Base-by-base conservation (phyloP, 2,888 invertebrate genomes). In the Parapristionchus giblindavisi region DNA sequence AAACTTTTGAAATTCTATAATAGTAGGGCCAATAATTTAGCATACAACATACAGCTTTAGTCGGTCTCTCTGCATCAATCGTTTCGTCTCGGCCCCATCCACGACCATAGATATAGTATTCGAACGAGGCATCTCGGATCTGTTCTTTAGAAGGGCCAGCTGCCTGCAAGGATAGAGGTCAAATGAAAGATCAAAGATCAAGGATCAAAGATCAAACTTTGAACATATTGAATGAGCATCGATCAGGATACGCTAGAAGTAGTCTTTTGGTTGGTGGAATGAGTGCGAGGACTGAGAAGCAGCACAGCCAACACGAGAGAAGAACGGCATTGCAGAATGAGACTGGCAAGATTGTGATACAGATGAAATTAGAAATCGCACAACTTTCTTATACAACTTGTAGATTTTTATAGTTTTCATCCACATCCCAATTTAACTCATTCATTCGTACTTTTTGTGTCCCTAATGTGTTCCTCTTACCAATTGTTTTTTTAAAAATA, bases 171-270 rank as follows among this genome's bases (percentile, higher is more conserved):
- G 17, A 29, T 17, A 52, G 21, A 52, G 4, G 6, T 4, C 21
- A 11, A 52, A 5, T 5, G 3, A 52, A n/a, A n/a, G 6, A 52
- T 5, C 24, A 5, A 52, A 8, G 24, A 24, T 52, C 4, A 1
- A 27, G 29, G 0, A 27, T 34, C 17, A 32, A 58, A 58, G 5
- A 29, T 14, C 32, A 24, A 5, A 80, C 91, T 14, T 92, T 92
- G 65, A 92, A 91, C 17, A 90, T 83, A 0, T 96, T 95, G 34
- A 90, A 89, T 0, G 94, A 92, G 89, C 94, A 94, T 1, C 93
- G 78, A 79, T 90, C 88, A 1, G 93, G 93, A 89, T 91, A 92
- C 90, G 91, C 91, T 32, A 93, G 88, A 24, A 94, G 89, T 27
- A 94, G 88, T 76, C 89, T 89, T 61, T 92, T 91, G 0, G 93